Evolutionary conservation across 2,888 invertebrate genomes (phyloP), one percentile per base, ranked within the genome.

Genomic region (Melieria crassipennis): DNA sequence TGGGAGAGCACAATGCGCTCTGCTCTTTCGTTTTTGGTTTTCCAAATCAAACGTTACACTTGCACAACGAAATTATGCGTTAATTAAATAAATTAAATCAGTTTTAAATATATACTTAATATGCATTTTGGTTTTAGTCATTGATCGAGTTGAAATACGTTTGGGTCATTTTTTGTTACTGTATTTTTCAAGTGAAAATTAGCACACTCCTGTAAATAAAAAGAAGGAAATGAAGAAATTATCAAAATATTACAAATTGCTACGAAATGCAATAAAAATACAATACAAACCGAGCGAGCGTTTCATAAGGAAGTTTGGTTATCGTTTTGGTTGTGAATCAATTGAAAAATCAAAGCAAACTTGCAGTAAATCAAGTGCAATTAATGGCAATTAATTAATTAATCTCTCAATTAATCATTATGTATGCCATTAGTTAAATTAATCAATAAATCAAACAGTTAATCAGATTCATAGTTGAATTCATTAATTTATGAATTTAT

Each of bases 171-270:
- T 64, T 46, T 50, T 58, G 60, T 68, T 64, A 67, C 43, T 63
- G 9, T 55, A 30, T 62, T 50, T 57, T 66, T 63, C 64, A 64
- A 57, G 67, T 67, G 67, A 60, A 67, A 67, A 61, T 71, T 73
- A 71, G 70, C 70, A 71, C 72, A 72, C 65, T 65, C 74, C 74
- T 74, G 74, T 66, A 74, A 74, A 74, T 74, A 74, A 72, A 74
- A 58, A 46, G 63, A 60, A 70, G 60, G 65, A 48, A 30, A 30
- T 30, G 48, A 45, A 70, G 60, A 65, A 42, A 45, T 52, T 52
- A 52, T 52, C 9, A 52, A 52, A 52, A 52, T 52, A 52, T 60
- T 48, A 55, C 63, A 72, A 68, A 69, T 61, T 48, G 67, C 52
- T 62, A 56, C 65, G 65, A 64, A 69, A 72, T 56, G 45, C 66